These are phyloP conservation scores for Drosophila borealis DNA, from an alignment of 2,888 invertebrate genomes.

Conservation along the genomic window DNA sequence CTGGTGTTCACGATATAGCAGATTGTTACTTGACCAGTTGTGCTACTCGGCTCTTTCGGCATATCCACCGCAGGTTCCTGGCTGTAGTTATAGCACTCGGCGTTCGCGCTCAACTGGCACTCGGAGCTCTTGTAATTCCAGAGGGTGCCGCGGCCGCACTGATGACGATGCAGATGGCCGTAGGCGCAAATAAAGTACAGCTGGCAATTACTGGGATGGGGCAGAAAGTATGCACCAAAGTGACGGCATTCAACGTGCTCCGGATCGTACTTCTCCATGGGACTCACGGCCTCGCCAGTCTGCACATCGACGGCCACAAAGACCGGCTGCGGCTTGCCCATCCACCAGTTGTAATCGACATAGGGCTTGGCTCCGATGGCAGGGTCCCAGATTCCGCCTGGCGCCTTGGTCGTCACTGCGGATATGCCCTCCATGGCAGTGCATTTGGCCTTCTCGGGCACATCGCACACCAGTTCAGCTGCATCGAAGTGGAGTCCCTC, in stretches of 20 bases:
- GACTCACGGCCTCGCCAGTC: slow-evolving; percentile 67
- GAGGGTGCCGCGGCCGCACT: slow-evolving; percentile 75
- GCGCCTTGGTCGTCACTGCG: neutral
- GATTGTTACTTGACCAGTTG: slow-evolving; percentile 48
- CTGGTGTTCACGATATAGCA: slow-evolving; percentile 58
- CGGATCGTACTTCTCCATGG: slow-evolving; percentile 77
- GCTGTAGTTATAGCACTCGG: slow-evolving; percentile 65
- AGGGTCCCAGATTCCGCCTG: neutral
- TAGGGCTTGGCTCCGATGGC: neutral
- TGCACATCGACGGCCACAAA: slow-evolving; percentile 72
- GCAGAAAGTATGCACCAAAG: slow-evolving; percentile 82
- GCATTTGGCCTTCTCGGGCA: slow-evolving; percentile 69
- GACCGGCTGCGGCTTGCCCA: slow-evolving; percentile 48
- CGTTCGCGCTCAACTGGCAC: slow-evolving; percentile 68
- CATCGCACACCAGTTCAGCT: slow-evolving; percentile 66
- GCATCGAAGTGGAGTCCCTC: slow-evolving; percentile 75
- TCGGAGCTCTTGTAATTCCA: slow-evolving; percentile 78
- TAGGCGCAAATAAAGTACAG: slow-evolving; percentile 82
- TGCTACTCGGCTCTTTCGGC: slow-evolving; percentile 1
- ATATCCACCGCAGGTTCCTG: neutral
- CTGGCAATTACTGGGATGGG: slow-evolving; percentile 80
- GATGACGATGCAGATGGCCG: slow-evolving; percentile 79
- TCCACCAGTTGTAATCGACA: slow-evolving; percentile 38
- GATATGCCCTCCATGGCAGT: neutral
- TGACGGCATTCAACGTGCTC: slow-evolving; percentile 76